These are phyloP conservation scores for Aegithalos caudatus DNA, from an alignment of 2,113 vertebrate species.

Conservation along the genomic window DNA sequence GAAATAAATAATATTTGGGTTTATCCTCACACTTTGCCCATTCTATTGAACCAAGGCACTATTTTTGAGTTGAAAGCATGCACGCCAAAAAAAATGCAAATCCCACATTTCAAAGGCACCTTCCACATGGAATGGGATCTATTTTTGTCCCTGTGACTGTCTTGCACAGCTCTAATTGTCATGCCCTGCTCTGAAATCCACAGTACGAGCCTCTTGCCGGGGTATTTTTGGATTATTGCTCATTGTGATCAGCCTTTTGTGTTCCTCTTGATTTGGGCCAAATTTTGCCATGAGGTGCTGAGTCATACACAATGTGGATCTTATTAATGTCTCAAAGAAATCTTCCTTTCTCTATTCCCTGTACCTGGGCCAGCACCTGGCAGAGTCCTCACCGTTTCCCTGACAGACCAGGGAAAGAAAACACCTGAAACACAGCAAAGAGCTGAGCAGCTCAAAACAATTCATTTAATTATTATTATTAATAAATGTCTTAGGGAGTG, in stretches of 20 bases:
- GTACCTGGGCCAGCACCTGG: background rate
- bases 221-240: constrained; percentile 52
- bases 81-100: constrained; percentile 29
- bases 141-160: constrained; percentile 51
- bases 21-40: background rate
- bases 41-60: background rate
- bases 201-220: background rate
- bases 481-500: background rate
- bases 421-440: background rate
- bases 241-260: constrained; percentile 59
- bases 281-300: constrained; percentile 29
- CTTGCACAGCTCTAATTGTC: constrained; percentile 49
- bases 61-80: constrained; percentile 1
- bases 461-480: background rate
- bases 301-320: background rate
- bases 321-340: background rate
- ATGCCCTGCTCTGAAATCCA: constrained; percentile 33
- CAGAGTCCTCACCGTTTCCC: background rate
- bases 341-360: background rate
- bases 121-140: constrained; percentile 28
- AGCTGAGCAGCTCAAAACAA: background rate
- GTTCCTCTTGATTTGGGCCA: constrained; percentile 42
- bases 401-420: background rate
- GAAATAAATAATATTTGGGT: constrained; percentile 17
- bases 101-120: constrained; percentile 55